Conservation (phyloP, 2,113 vertebrate species). For the Gasterosteus nipponicus region DNA sequence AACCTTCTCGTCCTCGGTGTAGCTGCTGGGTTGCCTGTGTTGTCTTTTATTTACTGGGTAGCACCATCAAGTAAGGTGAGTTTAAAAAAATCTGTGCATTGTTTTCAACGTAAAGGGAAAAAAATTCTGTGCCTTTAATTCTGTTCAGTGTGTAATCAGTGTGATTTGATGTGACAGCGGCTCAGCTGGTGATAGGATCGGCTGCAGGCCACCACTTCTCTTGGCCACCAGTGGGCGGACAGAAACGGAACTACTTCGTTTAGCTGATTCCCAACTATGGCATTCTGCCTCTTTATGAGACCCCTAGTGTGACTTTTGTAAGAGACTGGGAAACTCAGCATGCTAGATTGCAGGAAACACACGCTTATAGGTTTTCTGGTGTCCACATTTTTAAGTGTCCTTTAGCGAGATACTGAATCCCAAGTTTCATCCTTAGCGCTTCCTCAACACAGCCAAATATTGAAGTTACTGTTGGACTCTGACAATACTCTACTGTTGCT, state of each 20-base stretch:
- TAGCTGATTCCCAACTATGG: neutral
- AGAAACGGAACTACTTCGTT: neutral
- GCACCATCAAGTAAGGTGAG: conserved; percentile 95
- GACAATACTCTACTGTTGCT: neutral
- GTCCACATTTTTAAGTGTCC: neutral
- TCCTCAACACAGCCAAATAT: neutral
- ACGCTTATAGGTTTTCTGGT: neutral
- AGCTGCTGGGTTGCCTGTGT: conserved; percentile 87
- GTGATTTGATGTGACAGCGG: too few species aligned
- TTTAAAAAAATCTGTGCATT: neutral
- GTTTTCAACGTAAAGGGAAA: neutral
- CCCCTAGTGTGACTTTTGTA: too few species aligned
- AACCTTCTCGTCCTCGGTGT: conserved; percentile 92
- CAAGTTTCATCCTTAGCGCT: neutral
- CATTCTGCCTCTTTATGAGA: neutral
- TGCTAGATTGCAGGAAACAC: too few species aligned
- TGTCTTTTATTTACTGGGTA: conserved; percentile 91
- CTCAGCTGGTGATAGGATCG: too few species aligned
- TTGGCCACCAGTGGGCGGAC: neutral
- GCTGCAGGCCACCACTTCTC: neutral
- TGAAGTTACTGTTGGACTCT: neutral
- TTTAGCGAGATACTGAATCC: neutral
- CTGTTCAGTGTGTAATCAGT: neutral
- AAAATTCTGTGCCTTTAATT: neutral
- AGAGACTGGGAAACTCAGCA: too few species aligned